phyloP scores from a whole-genome alignment of 2,888 invertebrate species.

The Syrista parreyssii region DNA sequence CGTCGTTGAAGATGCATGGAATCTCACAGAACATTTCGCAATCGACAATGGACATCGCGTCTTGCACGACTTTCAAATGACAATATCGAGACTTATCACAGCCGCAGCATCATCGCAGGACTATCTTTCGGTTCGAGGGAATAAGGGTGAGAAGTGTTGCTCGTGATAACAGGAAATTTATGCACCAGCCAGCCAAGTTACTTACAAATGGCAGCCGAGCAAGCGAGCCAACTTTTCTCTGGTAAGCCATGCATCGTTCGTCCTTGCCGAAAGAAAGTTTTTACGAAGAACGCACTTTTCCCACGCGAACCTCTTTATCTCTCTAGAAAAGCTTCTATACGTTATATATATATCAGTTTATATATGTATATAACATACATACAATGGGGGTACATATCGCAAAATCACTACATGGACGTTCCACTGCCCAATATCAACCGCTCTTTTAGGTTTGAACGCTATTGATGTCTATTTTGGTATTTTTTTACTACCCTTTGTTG shows the following conservation, averaged over 20 bases:
- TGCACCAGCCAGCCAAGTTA: constrained; percentile 17
- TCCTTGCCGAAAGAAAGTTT: neutral
- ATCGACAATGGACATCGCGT: neutral
- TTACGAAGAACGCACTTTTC: neutral
- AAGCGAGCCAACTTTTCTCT: neutral
- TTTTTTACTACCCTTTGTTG: neutral
- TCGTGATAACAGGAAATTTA: constrained; percentile 21
- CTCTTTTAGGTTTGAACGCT: neutral
- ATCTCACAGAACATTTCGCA: neutral
- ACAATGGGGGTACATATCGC: neutral
- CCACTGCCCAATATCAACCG: neutral
- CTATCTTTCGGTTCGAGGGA: neutral
- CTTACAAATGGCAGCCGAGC: constrained; percentile 17
- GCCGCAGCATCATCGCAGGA: neutral
- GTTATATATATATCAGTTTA: neutral
- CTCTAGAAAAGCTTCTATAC: neutral
- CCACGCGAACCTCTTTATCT: neutral
- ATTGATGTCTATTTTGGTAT: constrained; percentile 1
- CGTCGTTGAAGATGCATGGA: neutral
- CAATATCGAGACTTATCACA: neutral
- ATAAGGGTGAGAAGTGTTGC: constrained; percentile 3
- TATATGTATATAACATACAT: neutral
- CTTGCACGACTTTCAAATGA: neutral
- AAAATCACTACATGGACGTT: neutral
- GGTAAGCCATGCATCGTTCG: neutral